Percentiles rank a stretch among this genome's conserved stretches.
phyloP scores from a whole-genome alignment of 2,113 vertebrate species.

The Corythaixoides concolor region DNA sequence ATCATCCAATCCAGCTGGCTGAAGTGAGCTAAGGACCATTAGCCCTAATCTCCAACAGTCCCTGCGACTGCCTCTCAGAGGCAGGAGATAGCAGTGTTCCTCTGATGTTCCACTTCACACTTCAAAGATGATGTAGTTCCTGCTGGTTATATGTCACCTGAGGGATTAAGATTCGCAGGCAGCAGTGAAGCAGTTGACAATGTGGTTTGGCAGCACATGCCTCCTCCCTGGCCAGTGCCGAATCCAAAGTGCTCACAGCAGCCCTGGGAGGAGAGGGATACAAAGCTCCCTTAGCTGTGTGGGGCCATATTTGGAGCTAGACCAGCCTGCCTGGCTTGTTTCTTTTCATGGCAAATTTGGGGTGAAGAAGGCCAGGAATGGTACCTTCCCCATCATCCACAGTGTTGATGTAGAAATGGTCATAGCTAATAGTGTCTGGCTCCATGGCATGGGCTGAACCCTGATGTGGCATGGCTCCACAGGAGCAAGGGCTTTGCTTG shows the following conservation, averaged over 20 bases:
- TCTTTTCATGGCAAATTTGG: background rate
- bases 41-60: background rate
- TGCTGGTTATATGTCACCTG: background rate
- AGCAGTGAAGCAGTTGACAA: constrained; percentile 25
- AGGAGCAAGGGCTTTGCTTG: background rate
- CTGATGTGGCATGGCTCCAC: background rate
- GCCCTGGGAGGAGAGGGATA: background rate
- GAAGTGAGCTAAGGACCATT: background rate
- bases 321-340: background rate
- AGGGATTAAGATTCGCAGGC: background rate
- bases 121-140: background rate
- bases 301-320: background rate
- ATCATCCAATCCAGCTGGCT: constrained; percentile 8
- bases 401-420: background rate
- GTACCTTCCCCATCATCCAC: no score
- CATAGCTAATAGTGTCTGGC: background rate
- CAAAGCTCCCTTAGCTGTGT: background rate
- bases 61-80: background rate
- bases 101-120: background rate
- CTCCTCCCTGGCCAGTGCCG: background rate
- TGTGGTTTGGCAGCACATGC: constrained; percentile 49
- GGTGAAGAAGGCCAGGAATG: background rate
- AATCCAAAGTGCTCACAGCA: background rate
- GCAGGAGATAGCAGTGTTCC: background rate
- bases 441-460: background rate